Evolutionary conservation across 2,113 vertebrate genomes (phyloP).

Genomic region (Cisticola juncidis): DNA sequence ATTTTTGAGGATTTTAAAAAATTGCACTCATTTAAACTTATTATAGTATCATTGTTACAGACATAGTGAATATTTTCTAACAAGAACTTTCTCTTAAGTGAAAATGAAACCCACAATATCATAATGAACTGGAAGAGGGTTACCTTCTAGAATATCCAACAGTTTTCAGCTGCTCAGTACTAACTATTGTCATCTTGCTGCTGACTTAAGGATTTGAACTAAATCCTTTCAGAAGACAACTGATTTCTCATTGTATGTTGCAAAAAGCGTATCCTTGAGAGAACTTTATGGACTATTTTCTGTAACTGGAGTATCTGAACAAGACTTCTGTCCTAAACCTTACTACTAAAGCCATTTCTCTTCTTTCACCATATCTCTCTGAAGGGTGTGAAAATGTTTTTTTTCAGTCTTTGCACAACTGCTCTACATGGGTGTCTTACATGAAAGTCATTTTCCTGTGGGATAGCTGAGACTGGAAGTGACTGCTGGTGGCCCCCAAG

Average conservation of each 20-base stretch:
- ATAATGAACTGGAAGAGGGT: neutral
- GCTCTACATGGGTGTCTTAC: neutral
- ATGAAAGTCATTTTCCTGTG: neutral
- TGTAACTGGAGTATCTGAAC: neutral
- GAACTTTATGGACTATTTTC: neutral
- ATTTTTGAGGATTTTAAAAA: conserved; percentile 10
- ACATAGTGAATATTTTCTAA: neutral
- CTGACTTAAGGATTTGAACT: neutral
- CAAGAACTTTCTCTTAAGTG: neutral
- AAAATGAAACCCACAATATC: neutral
- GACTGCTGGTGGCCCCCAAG: neutral
- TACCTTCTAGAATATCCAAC: neutral
- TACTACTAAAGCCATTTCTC: neutral
- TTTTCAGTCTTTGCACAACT: neutral
- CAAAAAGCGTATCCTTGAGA: neutral
- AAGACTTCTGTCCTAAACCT: neutral
- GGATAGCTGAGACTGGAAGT: neutral
- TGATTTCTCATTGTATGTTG: neutral
- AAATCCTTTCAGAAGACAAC: neutral
- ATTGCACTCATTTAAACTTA: neutral
- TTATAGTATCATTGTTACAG: neutral
- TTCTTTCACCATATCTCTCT: neutral
- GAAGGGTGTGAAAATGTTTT: neutral
- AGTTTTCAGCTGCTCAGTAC: neutral
- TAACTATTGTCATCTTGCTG: neutral